Base-by-base conservation (phyloP, 2,888 invertebrate species). In the Erebia epiphron region DNA sequence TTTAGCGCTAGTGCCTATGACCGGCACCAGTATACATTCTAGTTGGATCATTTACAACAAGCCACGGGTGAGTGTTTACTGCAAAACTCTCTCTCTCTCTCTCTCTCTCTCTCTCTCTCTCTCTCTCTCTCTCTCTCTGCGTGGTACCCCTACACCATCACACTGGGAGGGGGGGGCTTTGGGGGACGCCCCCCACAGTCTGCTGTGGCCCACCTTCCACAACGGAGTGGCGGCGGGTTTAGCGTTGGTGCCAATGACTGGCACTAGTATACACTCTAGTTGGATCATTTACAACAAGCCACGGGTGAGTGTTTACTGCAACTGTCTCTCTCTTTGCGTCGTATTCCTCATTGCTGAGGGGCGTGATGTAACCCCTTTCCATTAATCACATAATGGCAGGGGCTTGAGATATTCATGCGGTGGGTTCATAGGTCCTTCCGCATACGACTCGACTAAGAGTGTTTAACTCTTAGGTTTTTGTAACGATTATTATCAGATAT, bases 231-330 rank as follows among this genome's bases (percentile, higher is more conserved):
- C 99, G 0, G 97, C 98, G 18, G 98, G 98, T 0, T 91, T 99
- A 8, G 94, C 96, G 71, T 95, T 98, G 66, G 96, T 96, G 35
- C 96, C 97, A 0, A 83, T 86, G 68, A 94, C 95, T 69, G 96
- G 97, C 0, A 91, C 95, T 74, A 95, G 96, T 82, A 96, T 99
- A 2, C 97, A 98, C 82, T 97, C 98, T 10, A 97, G 97, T 0
- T 99, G 99, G 98, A 97, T 99, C 79, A 95, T 97, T 1, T 98
- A 97, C 83, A 98, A 98, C 84, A 97, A 97, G 85, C 98, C 98
- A 0, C 96, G 97, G 89, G 95, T 90, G 5, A 78, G 82, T 41
- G 56, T 11, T 3, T 43, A 11, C 43, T 13, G 21, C 10, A 18
- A 18, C 1, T 26, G 3, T 26, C 26, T 26, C 26, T 2, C 21